Percentiles rank a stretch among this genome's conserved stretches.
Evolutionary conservation across 2,888 invertebrate species (phyloP).

Genomic region (Lepetodrilus schrolli): DNA sequence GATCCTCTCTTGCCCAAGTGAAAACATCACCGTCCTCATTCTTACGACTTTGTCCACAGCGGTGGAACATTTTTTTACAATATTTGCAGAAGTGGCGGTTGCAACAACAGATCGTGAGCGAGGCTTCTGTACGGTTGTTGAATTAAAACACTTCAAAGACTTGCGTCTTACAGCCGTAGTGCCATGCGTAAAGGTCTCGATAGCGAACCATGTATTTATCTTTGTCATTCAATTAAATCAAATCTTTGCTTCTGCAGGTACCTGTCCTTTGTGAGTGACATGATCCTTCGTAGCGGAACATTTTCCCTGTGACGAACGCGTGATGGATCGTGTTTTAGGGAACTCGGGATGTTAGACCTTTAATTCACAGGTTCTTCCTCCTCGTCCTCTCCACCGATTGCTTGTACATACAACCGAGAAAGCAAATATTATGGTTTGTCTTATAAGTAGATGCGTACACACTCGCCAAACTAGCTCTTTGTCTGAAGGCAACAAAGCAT

Average conservation of each 20-base stretch:
- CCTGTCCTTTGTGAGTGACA: constrained; percentile 14
- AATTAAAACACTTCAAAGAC: constrained; percentile 23
- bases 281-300: constrained; percentile 20
- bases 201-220: constrained; percentile 24
- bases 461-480: not conserved
- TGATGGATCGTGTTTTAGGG: constrained; percentile 27
- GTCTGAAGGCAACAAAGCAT: constrained; percentile 18
- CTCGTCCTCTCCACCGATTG: constrained; percentile 20
- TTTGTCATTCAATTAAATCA: constrained; percentile 30
- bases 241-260: constrained; percentile 21
- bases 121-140: not conserved
- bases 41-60: not conserved
- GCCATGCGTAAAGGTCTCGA: constrained; percentile 7
- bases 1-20: not conserved
- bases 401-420: constrained; percentile 10
- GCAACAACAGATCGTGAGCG: not conserved
- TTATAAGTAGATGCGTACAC: constrained; percentile 28
- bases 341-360: constrained; percentile 1
- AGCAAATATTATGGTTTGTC: constrained; percentile 29
- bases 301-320: constrained; percentile 3
- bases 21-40: constrained; percentile 12
- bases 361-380: constrained; percentile 13
- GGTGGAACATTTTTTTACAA: not conserved
- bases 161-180: not conserved
- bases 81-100: constrained; percentile 5